Evolutionary conservation across 1,140 invertebrate genomes (phyloP).

Genomic region (Heliconius melpomene): DNA sequence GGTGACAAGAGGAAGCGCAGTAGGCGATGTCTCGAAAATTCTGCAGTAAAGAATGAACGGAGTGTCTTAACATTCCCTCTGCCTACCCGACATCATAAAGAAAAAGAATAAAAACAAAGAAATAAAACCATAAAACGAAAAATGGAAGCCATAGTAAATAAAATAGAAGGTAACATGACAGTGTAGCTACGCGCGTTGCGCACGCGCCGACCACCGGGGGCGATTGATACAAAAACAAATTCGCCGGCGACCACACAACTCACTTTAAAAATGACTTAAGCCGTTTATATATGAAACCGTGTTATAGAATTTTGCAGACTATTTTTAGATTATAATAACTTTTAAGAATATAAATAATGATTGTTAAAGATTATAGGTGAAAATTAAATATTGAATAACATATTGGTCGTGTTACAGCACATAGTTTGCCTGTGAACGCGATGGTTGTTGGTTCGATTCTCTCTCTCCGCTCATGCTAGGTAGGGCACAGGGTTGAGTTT

Average conservation of each 20-base stretch:
- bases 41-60: no score
- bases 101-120: neutral
- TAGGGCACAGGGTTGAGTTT: no score
- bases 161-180: constrained; percentile 40
- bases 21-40: no score
- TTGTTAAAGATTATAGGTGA: neutral
- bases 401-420: no score
- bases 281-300: constrained; percentile 16
- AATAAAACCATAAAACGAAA: neutral
- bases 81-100: no score
- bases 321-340: neutral
- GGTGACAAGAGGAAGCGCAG: no score
- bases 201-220: constrained; percentile 42
- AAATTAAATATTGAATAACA: no score
- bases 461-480: no score
- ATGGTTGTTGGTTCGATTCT: no score
- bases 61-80: no score
- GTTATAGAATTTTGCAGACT: neutral
- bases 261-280: constrained; percentile 27
- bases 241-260: constrained; percentile 30
- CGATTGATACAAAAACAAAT: constrained; percentile 37
- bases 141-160: constrained; percentile 29
- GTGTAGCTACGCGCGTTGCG: constrained; percentile 38
- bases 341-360: neutral
- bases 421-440: no score